These are phyloP conservation scores for Conomelus anceps DNA, from an alignment of 2,888 invertebrate species.

Conservation along the genomic window DNA sequence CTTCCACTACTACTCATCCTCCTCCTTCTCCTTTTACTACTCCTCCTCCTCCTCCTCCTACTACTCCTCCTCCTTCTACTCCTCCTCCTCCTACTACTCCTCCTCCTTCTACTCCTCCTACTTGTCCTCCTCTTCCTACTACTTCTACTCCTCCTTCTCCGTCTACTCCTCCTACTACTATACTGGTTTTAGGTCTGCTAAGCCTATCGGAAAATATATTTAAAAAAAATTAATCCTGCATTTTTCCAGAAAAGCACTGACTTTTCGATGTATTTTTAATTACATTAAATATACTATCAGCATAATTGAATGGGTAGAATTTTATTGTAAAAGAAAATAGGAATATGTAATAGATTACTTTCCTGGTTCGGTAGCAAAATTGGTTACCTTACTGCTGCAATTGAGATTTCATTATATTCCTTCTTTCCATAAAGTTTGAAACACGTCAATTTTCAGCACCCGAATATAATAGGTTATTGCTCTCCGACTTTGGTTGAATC, in stretches of 20 bases:
- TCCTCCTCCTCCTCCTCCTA: no score
- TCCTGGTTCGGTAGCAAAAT: background rate
- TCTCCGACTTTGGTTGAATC: background rate
- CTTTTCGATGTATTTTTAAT: background rate
- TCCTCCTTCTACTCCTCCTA: no score
- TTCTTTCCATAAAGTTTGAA: background rate
- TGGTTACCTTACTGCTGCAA: no score
- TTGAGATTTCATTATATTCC: background rate
- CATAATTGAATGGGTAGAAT: no score
- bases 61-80: no score
- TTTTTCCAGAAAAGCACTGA: background rate
- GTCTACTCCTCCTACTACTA: no score
- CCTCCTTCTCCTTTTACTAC: no score
- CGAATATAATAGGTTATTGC: background rate
- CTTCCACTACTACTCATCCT: no score
- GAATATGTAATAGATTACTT: background rate
- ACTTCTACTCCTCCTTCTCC: no score
- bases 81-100: no score
- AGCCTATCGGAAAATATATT: background rate
- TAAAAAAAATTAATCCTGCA: background rate
- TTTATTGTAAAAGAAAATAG: background rate
- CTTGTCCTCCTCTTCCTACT: no score
- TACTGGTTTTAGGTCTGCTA: no score
- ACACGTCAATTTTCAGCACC: background rate
- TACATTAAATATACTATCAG: background rate